Conservation (phyloP, 2,888 invertebrate genomes). For the Ormyrus thymus region DNA sequence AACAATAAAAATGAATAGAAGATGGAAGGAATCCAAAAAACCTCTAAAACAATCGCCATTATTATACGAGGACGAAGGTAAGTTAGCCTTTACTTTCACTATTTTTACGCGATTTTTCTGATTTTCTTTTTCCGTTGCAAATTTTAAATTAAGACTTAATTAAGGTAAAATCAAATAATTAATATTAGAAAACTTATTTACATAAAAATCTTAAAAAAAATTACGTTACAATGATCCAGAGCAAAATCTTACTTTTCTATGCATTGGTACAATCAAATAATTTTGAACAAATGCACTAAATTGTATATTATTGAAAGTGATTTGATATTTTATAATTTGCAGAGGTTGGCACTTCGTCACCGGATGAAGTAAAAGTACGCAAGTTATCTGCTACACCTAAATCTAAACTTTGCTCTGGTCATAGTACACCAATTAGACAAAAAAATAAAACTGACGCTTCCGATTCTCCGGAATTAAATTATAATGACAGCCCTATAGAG, state of each 20-base stretch:
- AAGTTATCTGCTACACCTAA: constrained; percentile 24
- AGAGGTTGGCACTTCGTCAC: constrained; percentile 21
- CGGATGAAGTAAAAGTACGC: constrained; percentile 41
- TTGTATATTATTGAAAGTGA: no score
- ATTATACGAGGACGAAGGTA: constrained; percentile 54
- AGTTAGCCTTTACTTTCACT: neutral
- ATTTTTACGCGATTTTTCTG: neutral
- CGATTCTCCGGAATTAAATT: constrained; percentile 53
- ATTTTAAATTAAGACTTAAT: no score
- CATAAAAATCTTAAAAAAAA: no score
- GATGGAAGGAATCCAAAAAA: constrained; percentile 31
- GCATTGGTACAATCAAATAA: no score
- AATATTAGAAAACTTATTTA: no score
- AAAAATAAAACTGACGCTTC: constrained; percentile 25
- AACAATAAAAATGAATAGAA: constrained; percentile 46
- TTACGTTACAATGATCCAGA: no score
- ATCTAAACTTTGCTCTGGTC: constrained; percentile 26
- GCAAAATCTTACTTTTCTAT: no score
- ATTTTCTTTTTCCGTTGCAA: no score
- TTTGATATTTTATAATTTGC: no score
- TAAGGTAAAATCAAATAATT: no score
- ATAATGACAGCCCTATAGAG: constrained; percentile 56
- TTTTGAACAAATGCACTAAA: no score
- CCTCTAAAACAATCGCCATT: constrained; percentile 38
- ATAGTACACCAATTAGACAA: constrained; percentile 54